A percentile compares a stretch with the other conserved stretches of the same genome.
Evolutionary conservation across 2,888 invertebrate species (phyloP).

Genomic region (Mesorhabditis belari): DNA sequence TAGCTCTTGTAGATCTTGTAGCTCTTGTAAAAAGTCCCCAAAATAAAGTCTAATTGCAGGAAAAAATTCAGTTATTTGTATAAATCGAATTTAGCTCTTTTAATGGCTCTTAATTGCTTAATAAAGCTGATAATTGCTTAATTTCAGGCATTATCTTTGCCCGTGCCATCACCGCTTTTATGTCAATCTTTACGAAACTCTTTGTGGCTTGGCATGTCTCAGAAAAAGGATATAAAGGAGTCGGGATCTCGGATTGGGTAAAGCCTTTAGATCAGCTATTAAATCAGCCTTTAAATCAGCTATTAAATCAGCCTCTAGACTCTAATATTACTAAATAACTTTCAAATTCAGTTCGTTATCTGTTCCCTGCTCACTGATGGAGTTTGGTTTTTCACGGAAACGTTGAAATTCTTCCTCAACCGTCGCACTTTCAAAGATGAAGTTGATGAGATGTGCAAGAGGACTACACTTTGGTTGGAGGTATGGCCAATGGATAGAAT

Average conservation of each 20-base stretch:
- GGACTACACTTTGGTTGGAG: conserved; percentile 41
- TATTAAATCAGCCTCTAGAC: background rate
- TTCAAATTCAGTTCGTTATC: conserved; percentile 25
- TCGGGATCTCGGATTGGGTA: conserved; percentile 32
- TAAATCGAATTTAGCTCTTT: too few species aligned
- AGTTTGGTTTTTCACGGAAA: conserved; percentile 37
- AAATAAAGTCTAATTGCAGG: too few species aligned
- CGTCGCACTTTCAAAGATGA: conserved; percentile 25
- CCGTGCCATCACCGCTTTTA: conserved; percentile 32
- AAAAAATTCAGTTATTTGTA: too few species aligned
- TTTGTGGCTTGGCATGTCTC: conserved; percentile 39
- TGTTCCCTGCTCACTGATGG: conserved; percentile 33
- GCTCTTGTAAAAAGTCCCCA: too few species aligned
- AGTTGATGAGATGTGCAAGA: conserved; percentile 33
- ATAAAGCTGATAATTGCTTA: background rate
- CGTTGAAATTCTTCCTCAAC: conserved; percentile 21
- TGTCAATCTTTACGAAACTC: conserved; percentile 31
- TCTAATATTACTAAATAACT: background rate
- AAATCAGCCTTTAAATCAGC: background rate
- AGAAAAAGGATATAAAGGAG: conserved; percentile 33
- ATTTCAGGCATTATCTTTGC: conserved; percentile 26
- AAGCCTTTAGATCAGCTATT: background rate
- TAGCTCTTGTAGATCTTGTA: too few species aligned
- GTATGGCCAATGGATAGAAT: too few species aligned
- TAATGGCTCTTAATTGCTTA: background rate